phyloP scores from a whole-genome alignment of 2,113 vertebrate species.

The Zosterops pallidus region DNA sequence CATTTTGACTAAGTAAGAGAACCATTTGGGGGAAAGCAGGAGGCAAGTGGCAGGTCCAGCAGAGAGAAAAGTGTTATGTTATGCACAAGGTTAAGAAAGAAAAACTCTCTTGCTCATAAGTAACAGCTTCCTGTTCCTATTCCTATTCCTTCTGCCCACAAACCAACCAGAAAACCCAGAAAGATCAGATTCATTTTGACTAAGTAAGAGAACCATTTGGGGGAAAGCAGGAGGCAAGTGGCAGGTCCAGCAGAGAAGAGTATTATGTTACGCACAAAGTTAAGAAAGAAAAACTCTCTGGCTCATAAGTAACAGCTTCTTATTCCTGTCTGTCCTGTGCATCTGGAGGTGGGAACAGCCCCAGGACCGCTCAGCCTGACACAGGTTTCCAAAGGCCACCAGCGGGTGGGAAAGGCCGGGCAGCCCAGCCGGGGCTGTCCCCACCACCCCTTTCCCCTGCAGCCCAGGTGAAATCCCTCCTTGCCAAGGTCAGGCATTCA shows the following conservation, averaged over 20 bases:
- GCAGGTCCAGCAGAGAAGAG: not conserved
- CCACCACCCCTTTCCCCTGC: not conserved
- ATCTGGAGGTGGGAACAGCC: not conserved
- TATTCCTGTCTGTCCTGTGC: not conserved
- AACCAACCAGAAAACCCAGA: not conserved
- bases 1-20: not conserved
- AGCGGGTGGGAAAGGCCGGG: not conserved
- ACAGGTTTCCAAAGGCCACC: not conserved
- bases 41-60: not conserved
- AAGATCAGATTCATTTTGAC: not conserved
- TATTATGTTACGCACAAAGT: rapidly evolving
- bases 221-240: not conserved
- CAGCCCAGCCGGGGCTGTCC: not conserved
- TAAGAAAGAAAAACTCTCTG: not conserved
- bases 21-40: not conserved
- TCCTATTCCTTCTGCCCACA: not conserved
- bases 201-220: not conserved
- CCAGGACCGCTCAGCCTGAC: not conserved
- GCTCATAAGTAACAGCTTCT: not conserved
- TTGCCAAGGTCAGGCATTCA: constrained; percentile 83
- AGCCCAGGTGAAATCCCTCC: constrained; percentile 69
- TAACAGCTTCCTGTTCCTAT: not conserved
- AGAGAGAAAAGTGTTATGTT: not conserved
- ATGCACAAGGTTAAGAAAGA: not conserved
- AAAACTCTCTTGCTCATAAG: not conserved